These are phyloP conservation scores for Phoenicopterus ruber DNA, from an alignment of 2,113 vertebrate genomes.

Conservation along the genomic window DNA sequence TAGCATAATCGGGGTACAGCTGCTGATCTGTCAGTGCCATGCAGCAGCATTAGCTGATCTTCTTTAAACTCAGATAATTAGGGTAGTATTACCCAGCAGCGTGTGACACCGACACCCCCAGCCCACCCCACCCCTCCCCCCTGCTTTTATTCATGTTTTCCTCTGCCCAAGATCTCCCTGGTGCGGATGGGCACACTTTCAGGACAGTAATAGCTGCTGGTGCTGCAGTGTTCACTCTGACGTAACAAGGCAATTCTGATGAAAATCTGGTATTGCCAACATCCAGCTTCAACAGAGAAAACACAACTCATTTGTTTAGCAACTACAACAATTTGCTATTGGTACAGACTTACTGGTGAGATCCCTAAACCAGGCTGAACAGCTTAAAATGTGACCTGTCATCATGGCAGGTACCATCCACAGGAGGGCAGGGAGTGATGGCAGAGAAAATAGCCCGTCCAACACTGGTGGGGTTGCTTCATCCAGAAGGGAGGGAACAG, in stretches of 20 bases:
- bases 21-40: background rate
- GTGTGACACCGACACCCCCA: background rate
- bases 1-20: background rate
- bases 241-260: background rate
- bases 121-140: rapidly evolving
- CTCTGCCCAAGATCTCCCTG: background rate
- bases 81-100: background rate
- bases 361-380: background rate
- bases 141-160: background rate
- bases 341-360: background rate
- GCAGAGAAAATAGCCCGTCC: background rate
- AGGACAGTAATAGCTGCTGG: background rate
- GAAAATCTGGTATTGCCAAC: background rate
- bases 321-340: background rate
- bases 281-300: background rate
- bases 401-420: background rate
- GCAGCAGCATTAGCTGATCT: background rate
- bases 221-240: background rate
- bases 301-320: background rate
- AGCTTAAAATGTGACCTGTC: background rate
- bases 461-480: background rate
- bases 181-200: background rate
- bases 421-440: background rate
- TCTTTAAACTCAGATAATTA: background rate
- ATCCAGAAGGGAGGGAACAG: background rate